Base-by-base conservation (phyloP, 2,797 vertebrate species). In the Naso thynnoides region DNA sequence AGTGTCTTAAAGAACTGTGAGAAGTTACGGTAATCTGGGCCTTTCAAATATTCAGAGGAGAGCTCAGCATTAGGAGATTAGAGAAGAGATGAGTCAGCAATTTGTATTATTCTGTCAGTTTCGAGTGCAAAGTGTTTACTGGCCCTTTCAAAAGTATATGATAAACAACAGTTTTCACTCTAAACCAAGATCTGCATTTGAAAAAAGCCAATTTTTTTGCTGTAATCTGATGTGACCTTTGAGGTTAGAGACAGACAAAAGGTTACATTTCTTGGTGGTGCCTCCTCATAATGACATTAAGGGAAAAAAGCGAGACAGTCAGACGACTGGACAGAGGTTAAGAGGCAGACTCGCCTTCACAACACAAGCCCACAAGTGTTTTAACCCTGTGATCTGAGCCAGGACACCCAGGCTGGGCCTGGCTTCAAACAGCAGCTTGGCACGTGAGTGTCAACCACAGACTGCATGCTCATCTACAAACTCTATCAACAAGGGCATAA, bases 401-500 rank as follows among this genome's bases (percentile, higher is more conserved):
- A 39, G 73, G 76, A 74, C 24, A 41, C 56, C 48, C 10, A 0
- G 21, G 55, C 24, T 2, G 5, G 64, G 67, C 69, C 54, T 8
- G 1, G 56, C 79, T 75, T 86, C 67, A 23, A n/a, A 59, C 54
- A 3, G 10, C 50, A 66, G 59, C 50, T 49, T 64, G 81, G 79
- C 55, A 36, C 19, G 16, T 21, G 73, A 78, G 42, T 5, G 10
- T 16, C n/a, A 6, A 79, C 85, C 83, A 14, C 89, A 84, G 78
- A 49, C 71, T 72, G 82, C 65, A 68, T 18, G 73, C 58, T 27
- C 39, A 52, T 82, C 70, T 68, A 80, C 79, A 68, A 78, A 62
- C 47, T 62, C 73, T 63, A 86, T 85, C 76, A 62, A 56, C 80
- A 70, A 71, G 42, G 61, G 53, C 62, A 70, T 88, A 83, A 91